Percentiles rank a stretch among this genome's conserved stretches.
phyloP scores from a whole-genome alignment of 1,140 invertebrate genomes.

The Drosophila leontia region DNA sequence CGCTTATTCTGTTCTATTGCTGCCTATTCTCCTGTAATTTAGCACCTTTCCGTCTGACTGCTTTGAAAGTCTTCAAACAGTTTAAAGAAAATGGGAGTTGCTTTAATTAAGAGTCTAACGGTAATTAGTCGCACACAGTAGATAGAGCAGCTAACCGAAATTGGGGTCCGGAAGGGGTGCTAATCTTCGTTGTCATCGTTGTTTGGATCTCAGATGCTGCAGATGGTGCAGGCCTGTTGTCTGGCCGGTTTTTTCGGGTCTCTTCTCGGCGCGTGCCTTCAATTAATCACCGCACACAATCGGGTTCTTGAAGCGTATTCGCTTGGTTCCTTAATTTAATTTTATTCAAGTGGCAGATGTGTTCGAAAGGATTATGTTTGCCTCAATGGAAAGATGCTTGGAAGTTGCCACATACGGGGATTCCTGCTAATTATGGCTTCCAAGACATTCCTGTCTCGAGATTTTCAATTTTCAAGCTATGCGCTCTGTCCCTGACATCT shows the following conservation, averaged over 20 bases:
- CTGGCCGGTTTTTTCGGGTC: conserved; percentile 57
- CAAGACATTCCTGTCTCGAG: conserved; percentile 4
- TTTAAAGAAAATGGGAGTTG: conserved; percentile 25
- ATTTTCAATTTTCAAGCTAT: conserved; percentile 47
- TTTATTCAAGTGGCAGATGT: conserved; percentile 63
- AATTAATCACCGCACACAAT: conserved; percentile 66
- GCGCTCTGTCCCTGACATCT: conserved; percentile 66
- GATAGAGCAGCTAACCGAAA: conserved; percentile 27
- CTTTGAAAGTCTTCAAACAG: conserved; percentile 25
- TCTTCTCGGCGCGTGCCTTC: conserved; percentile 64
- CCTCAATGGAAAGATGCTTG: conserved; percentile 10
- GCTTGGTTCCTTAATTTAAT: conserved; percentile 54
- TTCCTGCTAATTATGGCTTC: conserved; percentile 55
- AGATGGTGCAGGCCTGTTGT: conserved; percentile 13
- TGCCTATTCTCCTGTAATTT: conserved; percentile 1
- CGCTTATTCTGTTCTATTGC: neutral
- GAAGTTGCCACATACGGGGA: conserved; percentile 18
- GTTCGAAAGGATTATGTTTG: conserved; percentile 45
- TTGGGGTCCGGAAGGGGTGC: conserved; percentile 23
- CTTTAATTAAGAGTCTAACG: conserved; percentile 26
- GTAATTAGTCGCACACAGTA: conserved; percentile 58
- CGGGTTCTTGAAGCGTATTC: conserved; percentile 15
- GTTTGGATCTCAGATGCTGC: conserved; percentile 44
- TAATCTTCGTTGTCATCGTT: conserved; percentile 69
- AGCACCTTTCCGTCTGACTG: conserved; percentile 46